Conservation (phyloP, 1,140 invertebrate species). For the Hylyphantes graminicola region DNA sequence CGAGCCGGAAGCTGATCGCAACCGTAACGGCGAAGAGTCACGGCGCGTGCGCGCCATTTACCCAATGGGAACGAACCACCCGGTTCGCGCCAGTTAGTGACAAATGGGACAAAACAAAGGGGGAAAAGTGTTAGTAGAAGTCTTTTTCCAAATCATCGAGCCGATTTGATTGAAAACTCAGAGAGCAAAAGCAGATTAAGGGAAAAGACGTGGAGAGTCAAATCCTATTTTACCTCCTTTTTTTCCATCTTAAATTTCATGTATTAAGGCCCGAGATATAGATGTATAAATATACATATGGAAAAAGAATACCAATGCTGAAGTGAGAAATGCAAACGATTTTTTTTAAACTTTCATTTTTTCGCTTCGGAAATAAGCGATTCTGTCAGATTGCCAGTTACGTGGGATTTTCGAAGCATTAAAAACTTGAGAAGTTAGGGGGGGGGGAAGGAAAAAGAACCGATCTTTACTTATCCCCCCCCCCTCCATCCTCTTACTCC, state of each 20-base stretch:
- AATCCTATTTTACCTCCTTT: conserved; percentile 53
- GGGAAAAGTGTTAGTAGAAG: conserved; percentile 51
- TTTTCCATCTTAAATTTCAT: conserved; percentile 1
- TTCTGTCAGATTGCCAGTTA: conserved; percentile 54
- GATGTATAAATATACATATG: neutral
- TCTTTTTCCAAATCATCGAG: conserved; percentile 59
- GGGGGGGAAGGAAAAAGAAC: conserved; percentile 28
- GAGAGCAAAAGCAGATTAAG: conserved; percentile 54
- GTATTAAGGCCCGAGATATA: conserved; percentile 6
- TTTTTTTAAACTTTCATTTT: conserved; percentile 19
- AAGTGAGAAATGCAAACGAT: conserved; percentile 26
- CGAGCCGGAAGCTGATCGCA: conserved; percentile 56
- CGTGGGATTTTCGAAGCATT: conserved; percentile 52
- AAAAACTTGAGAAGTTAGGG: conserved; percentile 22
- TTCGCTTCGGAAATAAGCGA: conserved; percentile 44
- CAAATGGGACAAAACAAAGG: conserved; percentile 56
- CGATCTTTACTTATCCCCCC: conserved; percentile 32
- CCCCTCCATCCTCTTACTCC: neutral
- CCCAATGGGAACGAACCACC: conserved; percentile 53
- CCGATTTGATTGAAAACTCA: conserved; percentile 57
- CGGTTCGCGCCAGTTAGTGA: conserved; percentile 57
- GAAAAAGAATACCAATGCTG: conserved; percentile 44
- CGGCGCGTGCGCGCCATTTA: conserved; percentile 60
- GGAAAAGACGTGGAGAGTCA: conserved; percentile 28
- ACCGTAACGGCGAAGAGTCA: conserved; percentile 56